Evolutionary conservation across 2,113 vertebrate genomes (phyloP).

Genomic region (Oplegnathus fasciatus): DNA sequence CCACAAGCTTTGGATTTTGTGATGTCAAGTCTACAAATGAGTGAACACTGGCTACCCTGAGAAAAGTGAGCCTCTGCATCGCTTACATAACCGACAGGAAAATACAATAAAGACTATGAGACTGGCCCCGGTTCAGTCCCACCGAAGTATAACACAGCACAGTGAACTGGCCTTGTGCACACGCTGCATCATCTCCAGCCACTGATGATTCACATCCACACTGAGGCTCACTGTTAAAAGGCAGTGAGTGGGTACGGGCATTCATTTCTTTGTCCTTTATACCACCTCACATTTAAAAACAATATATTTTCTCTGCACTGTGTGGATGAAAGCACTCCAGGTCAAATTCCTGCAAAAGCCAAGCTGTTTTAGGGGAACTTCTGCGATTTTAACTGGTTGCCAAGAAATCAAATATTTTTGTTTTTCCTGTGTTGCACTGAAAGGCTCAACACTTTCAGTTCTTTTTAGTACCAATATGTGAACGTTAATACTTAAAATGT

Average conservation of each 20-base stretch:
- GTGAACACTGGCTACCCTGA: slow-evolving; percentile 19
- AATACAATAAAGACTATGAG: slow-evolving; percentile 53
- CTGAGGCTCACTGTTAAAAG: slow-evolving; percentile 45
- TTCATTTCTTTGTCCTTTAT: slow-evolving; percentile 26
- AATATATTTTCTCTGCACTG: neutral
- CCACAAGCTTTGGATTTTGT: slow-evolving; percentile 14
- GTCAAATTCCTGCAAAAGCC: neutral
- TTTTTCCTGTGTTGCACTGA: neutral
- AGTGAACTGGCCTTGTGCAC: slow-evolving; percentile 42
- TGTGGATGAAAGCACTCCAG: slow-evolving; percentile 3
- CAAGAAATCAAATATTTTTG: neutral
- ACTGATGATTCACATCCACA: slow-evolving; percentile 52
- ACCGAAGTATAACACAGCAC: slow-evolving; percentile 19
- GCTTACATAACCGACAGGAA: slow-evolving; percentile 59
- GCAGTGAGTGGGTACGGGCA: slow-evolving; percentile 47
- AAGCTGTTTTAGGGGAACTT: neutral
- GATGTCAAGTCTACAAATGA: slow-evolving; percentile 22
- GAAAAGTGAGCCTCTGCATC: slow-evolving; percentile 38
- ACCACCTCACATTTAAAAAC: slow-evolving; percentile 22
- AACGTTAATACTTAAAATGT: neutral
- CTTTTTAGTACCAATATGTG: neutral
- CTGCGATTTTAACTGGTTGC: neutral
- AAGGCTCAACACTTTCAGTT: neutral
- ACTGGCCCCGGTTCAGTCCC: slow-evolving; percentile 17
- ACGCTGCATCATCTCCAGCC: slow-evolving; percentile 27